A percentile compares a stretch with the other conserved stretches of the same genome.
These are phyloP conservation scores for Ptiloglossa arizonensis DNA, from an alignment of 1,140 invertebrate genomes.

Conservation along the genomic window DNA sequence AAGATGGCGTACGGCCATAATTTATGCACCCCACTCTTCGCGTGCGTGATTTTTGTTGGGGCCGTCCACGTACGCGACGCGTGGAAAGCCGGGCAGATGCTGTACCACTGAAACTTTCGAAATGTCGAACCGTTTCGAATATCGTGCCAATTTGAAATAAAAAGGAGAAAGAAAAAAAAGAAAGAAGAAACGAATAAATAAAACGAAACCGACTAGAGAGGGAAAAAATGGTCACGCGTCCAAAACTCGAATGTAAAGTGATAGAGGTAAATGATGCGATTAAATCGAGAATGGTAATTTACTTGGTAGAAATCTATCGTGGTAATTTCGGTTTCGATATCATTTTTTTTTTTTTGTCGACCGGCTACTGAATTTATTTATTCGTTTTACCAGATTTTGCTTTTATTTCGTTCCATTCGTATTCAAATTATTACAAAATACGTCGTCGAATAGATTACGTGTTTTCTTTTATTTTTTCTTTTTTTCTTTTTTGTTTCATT, in stretches of 20 bases:
- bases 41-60: slow-evolving; percentile 66
- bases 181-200: no score
- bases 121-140: slow-evolving; percentile 48
- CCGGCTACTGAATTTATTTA: no score
- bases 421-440: no score
- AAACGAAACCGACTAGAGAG: no score
- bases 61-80: slow-evolving; percentile 32
- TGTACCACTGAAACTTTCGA: slow-evolving; percentile 51
- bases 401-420: no score
- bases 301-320: neutral
- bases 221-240: neutral
- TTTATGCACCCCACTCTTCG: slow-evolving; percentile 68
- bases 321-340: no score
- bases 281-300: neutral
- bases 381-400: no score
- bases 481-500: no score
- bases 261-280: neutral
- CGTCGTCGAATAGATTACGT: no score
- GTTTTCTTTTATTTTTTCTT: no score
- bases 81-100: slow-evolving; percentile 64
- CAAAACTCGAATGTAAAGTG: neutral
- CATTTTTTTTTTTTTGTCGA: no score
- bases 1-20: slow-evolving; percentile 68
- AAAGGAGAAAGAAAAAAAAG: neutral
- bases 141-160: slow-evolving; percentile 21